phyloP scores from a whole-genome alignment of 1,140 invertebrate species.

The Diachasmimorpha longicaudata region DNA sequence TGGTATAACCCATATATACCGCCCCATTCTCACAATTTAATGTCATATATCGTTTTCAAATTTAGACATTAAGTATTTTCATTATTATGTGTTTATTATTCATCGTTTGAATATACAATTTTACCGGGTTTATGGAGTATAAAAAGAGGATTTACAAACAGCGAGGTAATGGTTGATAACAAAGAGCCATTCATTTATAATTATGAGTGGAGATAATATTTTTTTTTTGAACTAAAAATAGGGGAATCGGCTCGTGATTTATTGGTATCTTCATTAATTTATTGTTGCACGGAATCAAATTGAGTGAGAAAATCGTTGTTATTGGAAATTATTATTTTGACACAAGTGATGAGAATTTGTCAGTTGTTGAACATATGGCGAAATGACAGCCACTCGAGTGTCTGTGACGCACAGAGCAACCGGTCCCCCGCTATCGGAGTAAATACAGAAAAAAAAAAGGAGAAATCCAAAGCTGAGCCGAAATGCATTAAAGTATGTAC shows the following conservation, averaged over 20 bases:
- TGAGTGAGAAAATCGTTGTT: too few species aligned
- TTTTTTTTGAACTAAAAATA: neutral
- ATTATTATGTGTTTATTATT: neutral
- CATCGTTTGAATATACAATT: neutral
- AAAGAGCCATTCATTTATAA: neutral
- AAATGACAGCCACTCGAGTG: neutral
- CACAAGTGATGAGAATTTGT: neutral
- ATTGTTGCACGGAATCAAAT: too few species aligned
- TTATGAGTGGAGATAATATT: neutral
- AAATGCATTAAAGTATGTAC: neutral
- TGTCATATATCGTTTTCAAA: neutral
- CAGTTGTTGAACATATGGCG: neutral
- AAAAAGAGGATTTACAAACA: neutral
- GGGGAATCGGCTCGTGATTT: too few species aligned
- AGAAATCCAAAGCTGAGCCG: neutral
- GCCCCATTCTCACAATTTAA: neutral
- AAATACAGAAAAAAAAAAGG: neutral
- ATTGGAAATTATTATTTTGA: too few species aligned
- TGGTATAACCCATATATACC: conserved; percentile 22
- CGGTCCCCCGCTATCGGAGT: neutral
- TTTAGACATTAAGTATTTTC: neutral
- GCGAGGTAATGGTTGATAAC: neutral
- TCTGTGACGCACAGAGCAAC: neutral
- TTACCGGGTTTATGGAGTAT: neutral
- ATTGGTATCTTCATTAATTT: too few species aligned